Conservation (phyloP, 2,113 vertebrate genomes). For the Gallinago undulata region DNA sequence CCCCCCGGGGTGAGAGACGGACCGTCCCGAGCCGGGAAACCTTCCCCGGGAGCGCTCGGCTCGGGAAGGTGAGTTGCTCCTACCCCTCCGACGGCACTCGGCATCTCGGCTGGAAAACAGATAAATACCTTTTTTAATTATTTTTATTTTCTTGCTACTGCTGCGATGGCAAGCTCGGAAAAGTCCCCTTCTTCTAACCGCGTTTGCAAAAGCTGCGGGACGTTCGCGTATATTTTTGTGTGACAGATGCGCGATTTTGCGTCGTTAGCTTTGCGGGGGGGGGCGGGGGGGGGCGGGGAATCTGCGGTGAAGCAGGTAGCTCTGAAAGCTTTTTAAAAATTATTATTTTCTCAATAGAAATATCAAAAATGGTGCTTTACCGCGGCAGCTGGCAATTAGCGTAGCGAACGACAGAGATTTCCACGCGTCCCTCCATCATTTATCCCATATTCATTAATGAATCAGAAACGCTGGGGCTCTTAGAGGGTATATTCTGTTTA, state of each 20-base stretch:
- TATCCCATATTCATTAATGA: not conserved
- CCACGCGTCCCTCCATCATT: not conserved
- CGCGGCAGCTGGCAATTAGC: rapidly evolving
- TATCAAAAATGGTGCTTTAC: too few relatives aligned
- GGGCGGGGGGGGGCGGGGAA: not conserved
- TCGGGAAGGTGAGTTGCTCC: not conserved
- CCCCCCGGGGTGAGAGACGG: not conserved
- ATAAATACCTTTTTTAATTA: not conserved
- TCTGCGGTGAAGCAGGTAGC: not conserved
- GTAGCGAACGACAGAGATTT: not conserved
- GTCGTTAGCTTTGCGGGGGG: not conserved
- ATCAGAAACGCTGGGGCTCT: not conserved
- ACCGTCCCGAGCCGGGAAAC: not conserved
- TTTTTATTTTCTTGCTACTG: not conserved
- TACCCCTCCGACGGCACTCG: too few relatives aligned
- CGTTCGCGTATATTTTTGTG: rapidly evolving
- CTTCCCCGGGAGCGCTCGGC: not conserved
- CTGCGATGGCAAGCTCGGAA: not conserved
- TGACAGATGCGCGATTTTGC: rapidly evolving
- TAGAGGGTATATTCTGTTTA: not conserved
- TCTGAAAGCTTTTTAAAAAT: not conserved
- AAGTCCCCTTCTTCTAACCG: rapidly evolving
- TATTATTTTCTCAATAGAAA: not conserved
- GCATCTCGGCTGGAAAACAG: not conserved
- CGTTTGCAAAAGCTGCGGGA: not conserved